Evolutionary conservation across 1,140 invertebrate species (phyloP).

Genomic region (Penaeus japonicus): DNA sequence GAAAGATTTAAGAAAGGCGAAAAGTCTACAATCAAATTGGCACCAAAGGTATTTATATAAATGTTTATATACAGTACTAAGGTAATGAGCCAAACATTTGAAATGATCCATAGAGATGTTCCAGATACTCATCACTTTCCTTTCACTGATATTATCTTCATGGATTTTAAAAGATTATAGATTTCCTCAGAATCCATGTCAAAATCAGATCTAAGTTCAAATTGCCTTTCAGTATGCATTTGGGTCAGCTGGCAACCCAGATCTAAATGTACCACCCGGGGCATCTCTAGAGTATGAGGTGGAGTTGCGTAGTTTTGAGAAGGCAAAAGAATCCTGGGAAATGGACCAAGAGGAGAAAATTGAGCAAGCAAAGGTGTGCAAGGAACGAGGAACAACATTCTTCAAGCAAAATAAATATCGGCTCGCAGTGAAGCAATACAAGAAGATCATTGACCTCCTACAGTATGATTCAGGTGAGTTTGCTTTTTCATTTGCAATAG

Average conservation of each 20-base stretch:
- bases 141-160: too few species aligned
- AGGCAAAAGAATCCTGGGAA: conserved; percentile 81
- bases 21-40: conserved; percentile 78
- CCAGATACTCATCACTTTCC: too few species aligned
- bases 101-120: too few species aligned
- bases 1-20: conserved; percentile 85
- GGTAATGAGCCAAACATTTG: not conserved
- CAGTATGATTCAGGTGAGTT: conserved; percentile 66
- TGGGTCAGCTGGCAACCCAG: conserved; percentile 74
- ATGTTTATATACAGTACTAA: not conserved
- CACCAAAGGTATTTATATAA: conserved; percentile 65
- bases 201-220: not conserved
- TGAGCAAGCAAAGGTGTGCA: conserved; percentile 80
- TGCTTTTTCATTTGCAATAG: not conserved
- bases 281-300: conserved; percentile 83
- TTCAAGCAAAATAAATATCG: conserved; percentile 83
- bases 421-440: conserved; percentile 89
- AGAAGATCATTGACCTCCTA: conserved; percentile 73
- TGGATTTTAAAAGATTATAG: too few species aligned
- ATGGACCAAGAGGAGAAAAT: conserved; percentile 81
- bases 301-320: conserved; percentile 84
- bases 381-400: conserved; percentile 91
- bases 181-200: too few species aligned
- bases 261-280: conserved; percentile 81
- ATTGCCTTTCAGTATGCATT: conserved; percentile 76